Evolutionary conservation across 2,797 vertebrate species (phyloP), one percentile per base, ranked within the genome.

Genomic region (Labroides dimidiatus): DNA sequence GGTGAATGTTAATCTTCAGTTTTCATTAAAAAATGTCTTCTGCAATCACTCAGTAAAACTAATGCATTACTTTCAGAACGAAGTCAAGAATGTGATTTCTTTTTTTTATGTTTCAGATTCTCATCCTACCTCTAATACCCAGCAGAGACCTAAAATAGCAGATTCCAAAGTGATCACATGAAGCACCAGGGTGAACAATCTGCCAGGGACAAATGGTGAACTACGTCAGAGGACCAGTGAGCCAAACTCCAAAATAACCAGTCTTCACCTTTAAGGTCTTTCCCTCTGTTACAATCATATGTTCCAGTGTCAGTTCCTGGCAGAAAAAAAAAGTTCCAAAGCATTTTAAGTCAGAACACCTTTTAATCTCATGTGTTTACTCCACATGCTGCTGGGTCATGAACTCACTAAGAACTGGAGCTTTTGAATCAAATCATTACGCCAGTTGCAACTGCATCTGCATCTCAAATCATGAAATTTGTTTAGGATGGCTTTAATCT

Each of bases 321-420:
- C 21, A 21, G 5, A 43, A 52, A 23, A 57, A 36, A 27, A n/a
- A 30, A 16, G 9, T 71, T 68, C 53, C 43, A 80, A 48, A 54
- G 21, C 53, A 63, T 50, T 53, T 33, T 66, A 27, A 78, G 79
- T 62, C n/a, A 52, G 53, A 75, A 53, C 37, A 6, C 11, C 42
- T 59, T 44, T 66, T 75, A 83, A 64, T 72, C 30, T 33, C 27
- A 8, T 33, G 30, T 6, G 8, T 33, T 33, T 33, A 4, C 30
- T 9, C 30, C 8, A 9, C 30, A 5, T 9, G 8, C 6, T 44
- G 49, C 69, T 56, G 66, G 81, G 62, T 74, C 80, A 75, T 68
- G 64, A 75, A 59, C 70, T 64, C 60, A 76, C 69, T 53, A 64
- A 55, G 30, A 65, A 60, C 57, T 71, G 20, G 16, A 73, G 70